Percentiles rank a stretch among this genome's conserved stretches.
Conservation (phyloP, 2,797 vertebrate species). For the Microcaecilia unicolor region DNA sequence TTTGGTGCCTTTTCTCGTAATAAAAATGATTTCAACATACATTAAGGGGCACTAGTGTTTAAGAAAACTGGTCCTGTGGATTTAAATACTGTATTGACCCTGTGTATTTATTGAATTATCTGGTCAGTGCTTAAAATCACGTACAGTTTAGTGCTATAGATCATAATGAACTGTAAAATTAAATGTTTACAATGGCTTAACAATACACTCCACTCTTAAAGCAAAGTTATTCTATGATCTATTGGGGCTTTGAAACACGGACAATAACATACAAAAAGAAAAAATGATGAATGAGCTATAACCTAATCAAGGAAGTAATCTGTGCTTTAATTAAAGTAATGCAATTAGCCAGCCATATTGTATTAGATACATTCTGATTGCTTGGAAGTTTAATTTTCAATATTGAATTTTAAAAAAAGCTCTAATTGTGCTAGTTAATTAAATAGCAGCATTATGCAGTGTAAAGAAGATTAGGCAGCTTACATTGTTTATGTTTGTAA, state of each 20-base stretch:
- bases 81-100: no score
- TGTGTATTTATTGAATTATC: no score
- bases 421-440: slow-evolving; percentile 58
- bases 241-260: slow-evolving; percentile 21
- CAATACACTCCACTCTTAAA: slow-evolving; percentile 31
- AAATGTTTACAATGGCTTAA: slow-evolving; percentile 28
- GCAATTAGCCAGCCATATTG: slow-evolving; percentile 41
- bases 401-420: slow-evolving; percentile 26
- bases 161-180: slow-evolving; percentile 44
- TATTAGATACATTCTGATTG: slow-evolving; percentile 42
- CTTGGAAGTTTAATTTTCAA: slow-evolving; percentile 49
- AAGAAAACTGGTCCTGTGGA: no score
- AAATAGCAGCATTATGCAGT: slow-evolving; percentile 35
- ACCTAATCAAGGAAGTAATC: slow-evolving; percentile 45
- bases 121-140: slow-evolving; percentile 11
- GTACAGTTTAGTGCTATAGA: no score
- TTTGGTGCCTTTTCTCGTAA: no score
- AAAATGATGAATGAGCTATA: slow-evolving; percentile 49
- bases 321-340: slow-evolving; percentile 58
- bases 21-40: no score
- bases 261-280: slow-evolving; percentile 31
- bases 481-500: slow-evolving; percentile 51
- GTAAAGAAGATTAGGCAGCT: slow-evolving; percentile 45
- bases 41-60: no score
- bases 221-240: slow-evolving; percentile 31